Evolutionary conservation across 2,888 invertebrate genomes (phyloP), one percentile per base, ranked within the genome.

Genomic region (Drosophila vallismaia): DNA sequence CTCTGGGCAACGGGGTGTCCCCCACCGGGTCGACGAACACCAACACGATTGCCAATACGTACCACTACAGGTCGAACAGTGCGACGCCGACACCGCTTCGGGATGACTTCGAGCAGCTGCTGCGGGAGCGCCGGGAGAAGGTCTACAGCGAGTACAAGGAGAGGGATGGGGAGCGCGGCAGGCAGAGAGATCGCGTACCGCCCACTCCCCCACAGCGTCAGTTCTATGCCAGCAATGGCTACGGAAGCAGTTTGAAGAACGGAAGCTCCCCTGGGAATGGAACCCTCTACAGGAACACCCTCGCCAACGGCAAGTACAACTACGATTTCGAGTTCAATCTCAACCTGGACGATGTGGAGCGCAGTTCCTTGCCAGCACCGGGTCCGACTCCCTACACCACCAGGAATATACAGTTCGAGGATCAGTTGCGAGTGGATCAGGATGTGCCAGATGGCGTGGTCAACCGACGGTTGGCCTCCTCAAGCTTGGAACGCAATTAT

Each of bases 41-140:
- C 52, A 89, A 86, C 59, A 84, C 86, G 56, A 89, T 89, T 58
- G 75, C 86, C 67, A 86, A 87, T 68, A 86, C 84, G 49, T 90
- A 89, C 74, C 86, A 86, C 74, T 88, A 84, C 75, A 85, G 78
- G 68, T 86, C 78, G 75, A 56, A 52, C 10, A 71, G 51, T 38
- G 59, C 46, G 59, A 44, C 58, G 46, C 49, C 63, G 78, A 90
- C 90, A 62, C 83, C 89, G 91, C 91, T 66, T 56, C 91, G 85
- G 85, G 88, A 88, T 74, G 92, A 92, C 75, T 91, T 92, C 75
- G 92, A 92, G 69, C 91, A 92, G 75, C 89, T 90, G 86, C 88
- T 92, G 63, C 90, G 91, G 58, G 91, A 92, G 74, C 89, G 92
- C 45, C 92, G 92, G 71, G 91, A 92, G 79, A 91, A 91, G 83